Conservation (phyloP, 2,888 invertebrate genomes). For the Xestia xanthographa region DNA sequence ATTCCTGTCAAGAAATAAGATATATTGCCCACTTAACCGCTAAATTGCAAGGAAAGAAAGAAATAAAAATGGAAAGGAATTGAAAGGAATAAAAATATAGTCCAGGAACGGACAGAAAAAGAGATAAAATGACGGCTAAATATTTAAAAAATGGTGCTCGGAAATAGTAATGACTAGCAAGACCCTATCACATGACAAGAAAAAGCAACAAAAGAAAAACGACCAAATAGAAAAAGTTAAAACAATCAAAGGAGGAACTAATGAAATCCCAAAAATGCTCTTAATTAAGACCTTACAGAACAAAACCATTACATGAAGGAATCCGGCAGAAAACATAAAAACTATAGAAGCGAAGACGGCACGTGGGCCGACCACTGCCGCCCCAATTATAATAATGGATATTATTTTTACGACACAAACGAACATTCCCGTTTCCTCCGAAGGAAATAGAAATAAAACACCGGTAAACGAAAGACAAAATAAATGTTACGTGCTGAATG, state of each 20-base stretch:
- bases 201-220: conserved; percentile 8
- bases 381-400: conserved; percentile 86
- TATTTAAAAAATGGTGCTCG: neutral
- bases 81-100: neutral
- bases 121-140: neutral
- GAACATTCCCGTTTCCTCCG: conserved; percentile 75
- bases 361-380: conserved; percentile 71
- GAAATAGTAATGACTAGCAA: no score
- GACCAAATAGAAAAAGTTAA: conserved; percentile 34
- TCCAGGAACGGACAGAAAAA: neutral
- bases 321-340: conserved; percentile 73
- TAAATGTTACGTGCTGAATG: conserved; percentile 61
- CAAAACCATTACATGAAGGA: conserved; percentile 60
- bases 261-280: conserved; percentile 50
- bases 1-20: conserved; percentile 34
- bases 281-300: conserved; percentile 62
- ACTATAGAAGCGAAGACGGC: conserved; percentile 74
- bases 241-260: conserved; percentile 38
- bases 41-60: neutral
- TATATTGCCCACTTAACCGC: conserved; percentile 3
- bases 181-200: conserved; percentile 13
- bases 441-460: conserved; percentile 76
- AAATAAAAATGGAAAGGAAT: conserved; percentile 1
- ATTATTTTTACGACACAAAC: conserved; percentile 85
- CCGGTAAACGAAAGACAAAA: conserved; percentile 66